phyloP scores from a whole-genome alignment of 1,140 invertebrate species.

The Brachionus koreanus region DNA sequence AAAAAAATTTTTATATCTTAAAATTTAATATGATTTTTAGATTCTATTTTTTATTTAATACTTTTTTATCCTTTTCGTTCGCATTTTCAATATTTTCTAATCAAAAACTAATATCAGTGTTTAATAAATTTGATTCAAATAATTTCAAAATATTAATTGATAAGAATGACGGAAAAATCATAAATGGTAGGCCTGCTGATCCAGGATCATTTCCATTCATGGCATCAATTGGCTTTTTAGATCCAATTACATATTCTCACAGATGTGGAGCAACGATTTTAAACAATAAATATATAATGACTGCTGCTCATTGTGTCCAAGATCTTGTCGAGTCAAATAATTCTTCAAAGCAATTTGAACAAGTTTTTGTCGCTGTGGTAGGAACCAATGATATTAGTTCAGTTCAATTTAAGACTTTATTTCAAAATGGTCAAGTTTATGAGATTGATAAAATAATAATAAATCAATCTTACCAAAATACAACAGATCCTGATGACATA shows the following conservation, averaged over 20 bases:
- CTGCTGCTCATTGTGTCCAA: conserved; percentile 14
- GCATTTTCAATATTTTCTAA: neutral
- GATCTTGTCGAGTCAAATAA: neutral
- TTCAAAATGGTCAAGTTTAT: neutral
- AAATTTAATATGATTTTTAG: neutral
- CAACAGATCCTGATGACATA: neutral
- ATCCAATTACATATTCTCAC: neutral
- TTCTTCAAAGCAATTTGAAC: neutral
- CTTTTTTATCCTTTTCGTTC: neutral
- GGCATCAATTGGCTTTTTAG: neutral
- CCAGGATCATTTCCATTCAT: neutral
- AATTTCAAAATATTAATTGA: neutral
- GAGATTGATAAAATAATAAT: neutral
- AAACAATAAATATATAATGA: neutral
- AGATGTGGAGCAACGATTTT: neutral
- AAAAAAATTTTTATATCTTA: no score
- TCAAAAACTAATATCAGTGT: neutral
- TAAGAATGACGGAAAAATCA: neutral
- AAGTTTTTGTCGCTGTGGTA: neutral
- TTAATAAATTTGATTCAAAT: neutral
- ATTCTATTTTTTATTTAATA: neutral
- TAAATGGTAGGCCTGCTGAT: neutral
- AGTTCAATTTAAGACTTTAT: neutral
- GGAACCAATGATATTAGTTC: neutral
- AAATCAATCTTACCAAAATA: neutral